Percentiles rank a stretch among this genome's conserved stretches.
Evolutionary conservation across 2,797 vertebrate species (phyloP).

Genomic region (Oryzias dopingdopingensis): DNA sequence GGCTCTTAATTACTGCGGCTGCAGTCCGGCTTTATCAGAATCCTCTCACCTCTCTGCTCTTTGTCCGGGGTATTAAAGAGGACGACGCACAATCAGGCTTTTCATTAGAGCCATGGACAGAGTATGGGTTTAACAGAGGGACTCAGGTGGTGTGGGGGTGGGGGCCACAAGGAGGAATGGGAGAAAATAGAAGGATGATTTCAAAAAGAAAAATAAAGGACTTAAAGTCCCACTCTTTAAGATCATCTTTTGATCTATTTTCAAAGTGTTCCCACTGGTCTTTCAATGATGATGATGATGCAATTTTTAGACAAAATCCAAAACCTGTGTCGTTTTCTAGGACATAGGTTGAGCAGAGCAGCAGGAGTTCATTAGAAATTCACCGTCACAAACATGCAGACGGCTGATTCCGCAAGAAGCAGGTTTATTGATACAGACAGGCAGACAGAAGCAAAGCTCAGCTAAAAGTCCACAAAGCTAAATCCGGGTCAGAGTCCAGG

Average conservation of each 20-base stretch:
- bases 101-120: slow-evolving; percentile 91
- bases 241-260: background rate
- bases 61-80: slow-evolving; percentile 90
- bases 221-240: background rate
- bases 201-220: background rate
- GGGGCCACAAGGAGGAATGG: slow-evolving; percentile 21
- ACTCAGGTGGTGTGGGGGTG: slow-evolving; percentile 46
- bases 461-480: too few species aligned
- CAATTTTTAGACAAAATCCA: background rate
- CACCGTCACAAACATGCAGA: too few species aligned
- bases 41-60: slow-evolving; percentile 88
- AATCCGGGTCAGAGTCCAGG: too few species aligned
- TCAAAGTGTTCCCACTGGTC: too few species aligned
- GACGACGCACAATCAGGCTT: slow-evolving; percentile 93
- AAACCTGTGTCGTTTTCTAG: too few species aligned
- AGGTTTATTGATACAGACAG: too few species aligned
- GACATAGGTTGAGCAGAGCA: too few species aligned
- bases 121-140: slow-evolving; percentile 74
- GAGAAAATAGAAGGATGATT: slow-evolving; percentile 13
- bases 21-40: slow-evolving; percentile 85
- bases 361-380: too few species aligned
- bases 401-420: too few species aligned
- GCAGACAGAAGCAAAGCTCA: too few species aligned
- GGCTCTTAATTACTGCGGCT: slow-evolving; percentile 91
- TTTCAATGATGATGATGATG: too few species aligned